Evolutionary conservation across 2,797 vertebrate species (phyloP).

Genomic region (Menidia menidia): DNA sequence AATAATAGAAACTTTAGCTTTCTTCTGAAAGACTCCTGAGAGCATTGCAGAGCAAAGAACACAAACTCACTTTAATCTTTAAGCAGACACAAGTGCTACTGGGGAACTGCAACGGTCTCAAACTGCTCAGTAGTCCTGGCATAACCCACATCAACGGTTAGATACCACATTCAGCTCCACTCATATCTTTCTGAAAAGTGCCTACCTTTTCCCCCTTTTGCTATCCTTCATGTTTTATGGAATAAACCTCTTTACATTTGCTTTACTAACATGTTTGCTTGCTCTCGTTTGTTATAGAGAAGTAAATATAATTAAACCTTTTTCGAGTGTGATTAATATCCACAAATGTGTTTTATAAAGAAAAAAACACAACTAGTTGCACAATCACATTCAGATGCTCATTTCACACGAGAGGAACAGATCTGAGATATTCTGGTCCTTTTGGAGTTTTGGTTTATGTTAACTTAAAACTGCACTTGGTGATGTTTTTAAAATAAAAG

Average conservation of each 20-base stretch:
- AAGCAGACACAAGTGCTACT: conserved; percentile 17
- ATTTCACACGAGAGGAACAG: too few species aligned
- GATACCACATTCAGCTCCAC: background rate
- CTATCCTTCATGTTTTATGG: too few species aligned
- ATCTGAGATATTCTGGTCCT: conserved; percentile 14
- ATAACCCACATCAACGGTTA: conserved; percentile 7
- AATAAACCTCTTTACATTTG: conserved; percentile 2
- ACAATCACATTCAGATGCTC: conserved; percentile 39
- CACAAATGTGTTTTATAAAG: background rate
- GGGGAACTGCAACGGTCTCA: background rate
- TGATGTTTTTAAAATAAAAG: conserved; percentile 15
- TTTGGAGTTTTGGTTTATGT: conserved; percentile 23
- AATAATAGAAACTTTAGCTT: conserved; percentile 1
- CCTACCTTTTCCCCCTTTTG: too few species aligned
- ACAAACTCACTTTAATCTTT: conserved; percentile 16
- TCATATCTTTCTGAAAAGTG: background rate
- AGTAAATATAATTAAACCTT: background rate
- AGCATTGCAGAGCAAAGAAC: conserved; percentile 19
- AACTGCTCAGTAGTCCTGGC: background rate
- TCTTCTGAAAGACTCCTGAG: conserved; percentile 3
- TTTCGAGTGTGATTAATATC: background rate
- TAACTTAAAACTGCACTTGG: conserved; percentile 64
- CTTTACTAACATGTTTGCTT: conserved; percentile 1
- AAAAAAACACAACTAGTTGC: conserved; percentile 12
- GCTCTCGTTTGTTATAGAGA: background rate